Evolutionary conservation across 2,888 invertebrate genomes (phyloP).

Genomic region (Galerucella pusilla): DNA sequence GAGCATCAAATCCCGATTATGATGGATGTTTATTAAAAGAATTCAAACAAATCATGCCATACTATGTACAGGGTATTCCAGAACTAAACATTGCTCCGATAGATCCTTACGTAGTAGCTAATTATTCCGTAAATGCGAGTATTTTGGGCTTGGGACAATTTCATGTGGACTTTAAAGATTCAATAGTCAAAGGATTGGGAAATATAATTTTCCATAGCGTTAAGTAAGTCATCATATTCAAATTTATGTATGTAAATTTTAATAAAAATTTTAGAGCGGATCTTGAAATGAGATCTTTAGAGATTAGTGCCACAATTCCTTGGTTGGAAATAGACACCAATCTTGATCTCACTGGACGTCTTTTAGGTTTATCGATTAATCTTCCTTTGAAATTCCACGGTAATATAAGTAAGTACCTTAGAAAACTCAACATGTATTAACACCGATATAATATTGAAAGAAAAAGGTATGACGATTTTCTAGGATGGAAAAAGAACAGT

Average conservation of each 20-base stretch:
- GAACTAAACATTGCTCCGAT: not conserved
- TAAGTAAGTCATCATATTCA: not conserved
- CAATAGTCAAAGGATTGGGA: not conserved
- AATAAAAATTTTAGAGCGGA: not conserved
- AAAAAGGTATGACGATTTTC: too few species aligned
- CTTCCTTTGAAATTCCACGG: not conserved
- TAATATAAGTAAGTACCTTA: conserved; percentile 7
- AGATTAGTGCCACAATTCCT: not conserved
- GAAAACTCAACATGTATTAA: too few species aligned
- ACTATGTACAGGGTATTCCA: conserved; percentile 4
- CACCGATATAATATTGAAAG: too few species aligned
- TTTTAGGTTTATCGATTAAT: not conserved
- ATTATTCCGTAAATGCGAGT: not conserved
- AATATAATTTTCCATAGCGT: conserved; percentile 4
- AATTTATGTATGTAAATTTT: too few species aligned
- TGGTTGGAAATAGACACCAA: not conserved
- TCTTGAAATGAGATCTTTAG: not conserved
- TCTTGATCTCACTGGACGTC: not conserved
- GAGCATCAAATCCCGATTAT: not conserved
- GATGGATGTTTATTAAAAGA: not conserved
- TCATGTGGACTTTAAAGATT: not conserved
- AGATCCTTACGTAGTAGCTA: not conserved
- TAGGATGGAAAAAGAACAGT: too few species aligned
- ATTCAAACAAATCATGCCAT: not conserved
- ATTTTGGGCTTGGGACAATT: not conserved